These are phyloP conservation scores for Pogonomyrmex barbatus DNA, from an alignment of 1,140 invertebrate genomes.

Conservation along the genomic window DNA sequence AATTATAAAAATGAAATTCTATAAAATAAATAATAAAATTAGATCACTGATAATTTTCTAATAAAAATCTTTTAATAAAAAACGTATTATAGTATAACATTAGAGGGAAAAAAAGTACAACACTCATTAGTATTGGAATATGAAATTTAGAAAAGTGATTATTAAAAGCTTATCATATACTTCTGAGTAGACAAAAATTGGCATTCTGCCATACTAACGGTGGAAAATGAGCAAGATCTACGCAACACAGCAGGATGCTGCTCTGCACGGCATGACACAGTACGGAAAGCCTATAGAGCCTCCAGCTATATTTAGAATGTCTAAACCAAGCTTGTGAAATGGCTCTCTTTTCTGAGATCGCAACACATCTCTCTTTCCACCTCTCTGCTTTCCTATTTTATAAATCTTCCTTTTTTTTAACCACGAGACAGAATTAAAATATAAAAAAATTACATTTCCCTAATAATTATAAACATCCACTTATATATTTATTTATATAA, in stretches of 20 bases:
- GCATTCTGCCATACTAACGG: slow-evolving; percentile 75
- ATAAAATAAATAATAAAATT: neutral
- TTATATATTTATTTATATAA: neutral
- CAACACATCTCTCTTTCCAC: slow-evolving; percentile 54
- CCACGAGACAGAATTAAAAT: slow-evolving; percentile 65
- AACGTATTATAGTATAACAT: neutral
- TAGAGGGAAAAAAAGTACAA: neutral
- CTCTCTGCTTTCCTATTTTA: slow-evolving; percentile 62
- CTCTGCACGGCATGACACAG: slow-evolving; percentile 79
- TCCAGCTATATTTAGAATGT: slow-evolving; percentile 84
- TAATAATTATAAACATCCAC: neutral
- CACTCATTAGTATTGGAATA: slow-evolving; percentile 25
- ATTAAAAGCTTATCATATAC: slow-evolving; percentile 66
- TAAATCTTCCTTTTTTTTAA: slow-evolving; percentile 65
- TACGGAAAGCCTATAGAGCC: slow-evolving; percentile 82
- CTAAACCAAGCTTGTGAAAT: slow-evolving; percentile 86
- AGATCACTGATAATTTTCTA: neutral
- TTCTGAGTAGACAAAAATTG: slow-evolving; percentile 74
- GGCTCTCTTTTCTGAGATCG: slow-evolving; percentile 79
- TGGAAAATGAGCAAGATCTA: slow-evolving; percentile 80
- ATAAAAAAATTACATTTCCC: slow-evolving; percentile 47
- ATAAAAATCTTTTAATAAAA: slow-evolving; percentile 8
- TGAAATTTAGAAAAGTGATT: slow-evolving; percentile 37
- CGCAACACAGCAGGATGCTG: slow-evolving; percentile 78
- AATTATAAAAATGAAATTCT: slow-evolving; percentile 14